Percentiles rank a stretch among this genome's conserved stretches.
Conservation (phyloP, 1,140 invertebrate species). For the Heterodera schachtii region DNA sequence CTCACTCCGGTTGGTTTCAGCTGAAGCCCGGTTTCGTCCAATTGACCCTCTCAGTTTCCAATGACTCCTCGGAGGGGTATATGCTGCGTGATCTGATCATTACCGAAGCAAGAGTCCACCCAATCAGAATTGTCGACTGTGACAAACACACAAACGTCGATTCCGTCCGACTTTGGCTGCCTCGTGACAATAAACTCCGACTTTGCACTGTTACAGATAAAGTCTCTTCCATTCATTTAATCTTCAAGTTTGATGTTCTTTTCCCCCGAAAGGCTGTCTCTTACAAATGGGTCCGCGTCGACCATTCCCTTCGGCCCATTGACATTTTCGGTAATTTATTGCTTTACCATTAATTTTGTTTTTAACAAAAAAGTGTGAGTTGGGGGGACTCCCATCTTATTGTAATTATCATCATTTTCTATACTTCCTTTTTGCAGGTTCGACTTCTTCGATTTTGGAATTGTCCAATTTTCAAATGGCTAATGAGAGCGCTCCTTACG, state of each 20-base stretch:
- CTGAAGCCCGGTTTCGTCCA: slow-evolving; percentile 18
- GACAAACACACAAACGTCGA: background rate
- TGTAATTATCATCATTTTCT: background rate
- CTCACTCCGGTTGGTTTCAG: background rate
- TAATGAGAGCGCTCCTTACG: background rate
- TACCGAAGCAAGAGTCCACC: background rate
- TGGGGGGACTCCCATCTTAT: too few relatives aligned
- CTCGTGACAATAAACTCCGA: background rate
- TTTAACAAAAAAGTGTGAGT: too few relatives aligned
- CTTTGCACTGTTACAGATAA: background rate
- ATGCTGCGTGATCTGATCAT: slow-evolving; percentile 6
- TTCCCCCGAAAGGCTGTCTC: background rate
- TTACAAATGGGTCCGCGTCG: background rate
- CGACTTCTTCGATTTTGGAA: background rate
- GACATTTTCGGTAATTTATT: background rate
- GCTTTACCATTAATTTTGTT: background rate
- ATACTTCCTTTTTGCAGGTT: background rate
- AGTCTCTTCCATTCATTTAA: background rate
- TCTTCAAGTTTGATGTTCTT: background rate
- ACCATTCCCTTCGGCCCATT: background rate
- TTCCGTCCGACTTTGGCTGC: background rate
- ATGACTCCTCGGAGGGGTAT: background rate
- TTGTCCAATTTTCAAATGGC: background rate
- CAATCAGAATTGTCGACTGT: background rate
- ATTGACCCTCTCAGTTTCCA: slow-evolving; percentile 4